These are phyloP conservation scores for Cataglyphis livida DNA, from an alignment of 2,888 invertebrate species.

Conservation along the genomic window DNA sequence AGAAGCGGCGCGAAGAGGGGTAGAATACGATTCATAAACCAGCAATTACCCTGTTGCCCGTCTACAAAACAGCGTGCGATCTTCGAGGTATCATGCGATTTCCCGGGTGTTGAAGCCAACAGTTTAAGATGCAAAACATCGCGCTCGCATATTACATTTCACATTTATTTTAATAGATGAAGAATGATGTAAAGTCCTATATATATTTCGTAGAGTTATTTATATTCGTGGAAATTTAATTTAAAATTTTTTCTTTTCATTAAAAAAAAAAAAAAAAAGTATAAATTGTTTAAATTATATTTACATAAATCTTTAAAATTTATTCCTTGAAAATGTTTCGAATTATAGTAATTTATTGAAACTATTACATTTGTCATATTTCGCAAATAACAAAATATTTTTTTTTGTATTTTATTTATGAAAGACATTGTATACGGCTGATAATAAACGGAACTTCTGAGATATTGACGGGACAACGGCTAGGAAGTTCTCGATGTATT, in stretches of 20 bases:
- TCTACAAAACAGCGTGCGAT: slow-evolving; percentile 56
- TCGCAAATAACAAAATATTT: not conserved
- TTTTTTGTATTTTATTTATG: slow-evolving; percentile 10
- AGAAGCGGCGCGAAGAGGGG: slow-evolving; percentile 58
- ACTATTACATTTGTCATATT: not conserved
- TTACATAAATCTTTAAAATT: not conserved
- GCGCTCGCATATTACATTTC: not conserved
- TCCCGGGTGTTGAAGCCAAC: slow-evolving; percentile 24
- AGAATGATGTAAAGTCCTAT: not conserved
- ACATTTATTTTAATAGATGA: not conserved
- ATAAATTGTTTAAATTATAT: not conserved
- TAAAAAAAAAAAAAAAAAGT: not conserved
- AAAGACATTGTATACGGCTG: not conserved
- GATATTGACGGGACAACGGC: slow-evolving; percentile 54
- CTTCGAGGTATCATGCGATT: slow-evolving; percentile 40
- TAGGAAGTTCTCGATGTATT: slow-evolving; percentile 40
- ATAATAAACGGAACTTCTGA: slow-evolving; percentile 35
- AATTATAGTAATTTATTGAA: slow-evolving; percentile 5
- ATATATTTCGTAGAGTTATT: not conserved
- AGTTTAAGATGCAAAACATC: slow-evolving; percentile 18
- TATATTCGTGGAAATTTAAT: not conserved
- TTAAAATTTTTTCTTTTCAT: not conserved
- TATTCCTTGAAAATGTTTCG: not conserved
- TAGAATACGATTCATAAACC: slow-evolving; percentile 84
- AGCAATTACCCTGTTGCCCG: slow-evolving; percentile 81